These are phyloP conservation scores for Hippocampus kuda DNA, from an alignment of 2,797 vertebrate genomes.

Conservation along the genomic window DNA sequence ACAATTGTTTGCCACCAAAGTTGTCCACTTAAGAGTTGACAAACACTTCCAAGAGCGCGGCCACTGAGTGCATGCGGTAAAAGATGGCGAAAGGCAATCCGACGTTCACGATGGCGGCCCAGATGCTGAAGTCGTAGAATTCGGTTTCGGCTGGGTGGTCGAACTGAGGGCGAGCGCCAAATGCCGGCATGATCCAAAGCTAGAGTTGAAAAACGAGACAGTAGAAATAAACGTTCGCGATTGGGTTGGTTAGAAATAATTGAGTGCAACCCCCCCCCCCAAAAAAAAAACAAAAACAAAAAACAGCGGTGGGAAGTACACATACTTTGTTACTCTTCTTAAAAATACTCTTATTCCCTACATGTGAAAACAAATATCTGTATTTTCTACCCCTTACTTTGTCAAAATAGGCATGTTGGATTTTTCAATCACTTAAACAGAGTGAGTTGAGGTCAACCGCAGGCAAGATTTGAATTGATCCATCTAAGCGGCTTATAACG, in stretches of 20 bases:
- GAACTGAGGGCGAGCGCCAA: slow-evolving; percentile 90
- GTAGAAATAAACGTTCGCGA: background rate
- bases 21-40: slow-evolving; percentile 35
- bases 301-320: background rate
- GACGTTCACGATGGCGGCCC: slow-evolving; percentile 84
- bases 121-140: slow-evolving; percentile 77
- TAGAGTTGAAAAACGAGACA: slow-evolving; percentile 38
- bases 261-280: background rate
- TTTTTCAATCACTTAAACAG: too few species aligned
- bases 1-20: background rate
- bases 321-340: too few species aligned
- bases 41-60: slow-evolving; percentile 86
- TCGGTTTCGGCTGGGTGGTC: slow-evolving; percentile 72
- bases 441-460: too few species aligned
- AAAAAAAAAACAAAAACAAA: background rate
- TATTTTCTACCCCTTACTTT: too few species aligned
- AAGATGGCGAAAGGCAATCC: slow-evolving; percentile 94
- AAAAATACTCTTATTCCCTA: too few species aligned
- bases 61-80: slow-evolving; percentile 93
- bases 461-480: too few species aligned
- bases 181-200: slow-evolving; percentile 96
- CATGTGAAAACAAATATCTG: too few species aligned
- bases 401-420: too few species aligned
- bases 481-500: too few species aligned
- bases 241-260: background rate